phyloP scores from a whole-genome alignment of 2,797 vertebrate species.

The Hoplostethus mediterraneus region DNA sequence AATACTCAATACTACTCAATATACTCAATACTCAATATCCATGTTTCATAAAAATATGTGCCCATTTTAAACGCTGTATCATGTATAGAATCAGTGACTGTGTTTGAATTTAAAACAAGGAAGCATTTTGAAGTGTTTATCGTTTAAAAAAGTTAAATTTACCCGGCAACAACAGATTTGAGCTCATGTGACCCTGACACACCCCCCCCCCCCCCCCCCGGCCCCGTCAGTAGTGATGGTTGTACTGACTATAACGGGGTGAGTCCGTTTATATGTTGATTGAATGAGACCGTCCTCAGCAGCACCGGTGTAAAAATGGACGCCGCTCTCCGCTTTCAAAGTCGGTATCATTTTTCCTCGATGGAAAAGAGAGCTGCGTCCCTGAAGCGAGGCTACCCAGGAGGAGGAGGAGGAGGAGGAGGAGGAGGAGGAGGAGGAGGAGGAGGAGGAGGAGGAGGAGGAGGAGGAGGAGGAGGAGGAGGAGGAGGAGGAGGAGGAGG shows the following conservation, averaged over 20 bases:
- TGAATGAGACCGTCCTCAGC: constrained; percentile 42
- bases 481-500: too few species aligned
- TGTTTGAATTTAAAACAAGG: not conserved
- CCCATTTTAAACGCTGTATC: too few species aligned
- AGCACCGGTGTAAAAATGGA: constrained; percentile 52
- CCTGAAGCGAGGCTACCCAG: constrained; percentile 62
- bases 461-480: too few species aligned
- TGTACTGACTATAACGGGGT: not conserved
- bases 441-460: too few species aligned
- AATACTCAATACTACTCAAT: too few species aligned
- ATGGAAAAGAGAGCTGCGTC: constrained; percentile 50
- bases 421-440: too few species aligned
- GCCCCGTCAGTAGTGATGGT: constrained; percentile 23
- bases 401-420: constrained; percentile 12
- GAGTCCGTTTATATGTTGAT: constrained; percentile 23
- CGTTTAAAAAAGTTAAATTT: constrained; percentile 14
- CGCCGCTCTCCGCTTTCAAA: constrained; percentile 53
- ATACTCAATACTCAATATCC: too few species aligned
- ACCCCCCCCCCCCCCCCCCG: constrained; percentile 23
- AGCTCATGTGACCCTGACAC: constrained; percentile 4
- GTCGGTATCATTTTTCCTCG: constrained; percentile 62
- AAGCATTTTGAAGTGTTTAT: not conserved
- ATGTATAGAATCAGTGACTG: not conserved
- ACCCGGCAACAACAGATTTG: constrained; percentile 12
- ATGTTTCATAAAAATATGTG: too few species aligned